These are phyloP conservation scores for Thumatha senex DNA, from an alignment of 2,888 invertebrate species.

Conservation along the genomic window DNA sequence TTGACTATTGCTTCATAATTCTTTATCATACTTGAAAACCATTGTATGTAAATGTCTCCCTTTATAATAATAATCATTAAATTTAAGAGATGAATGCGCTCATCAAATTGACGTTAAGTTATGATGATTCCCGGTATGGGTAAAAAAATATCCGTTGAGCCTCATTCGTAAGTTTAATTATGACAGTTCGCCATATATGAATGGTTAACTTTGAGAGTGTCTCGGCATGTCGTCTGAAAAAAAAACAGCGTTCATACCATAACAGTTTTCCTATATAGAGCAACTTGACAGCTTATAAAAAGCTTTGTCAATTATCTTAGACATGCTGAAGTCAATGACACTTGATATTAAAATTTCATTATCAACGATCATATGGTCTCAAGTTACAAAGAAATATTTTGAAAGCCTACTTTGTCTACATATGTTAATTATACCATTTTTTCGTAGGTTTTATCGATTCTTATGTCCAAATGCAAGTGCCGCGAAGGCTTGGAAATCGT, in stretches of 20 bases:
- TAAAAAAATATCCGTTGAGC: conserved; percentile 68
- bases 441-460: conserved; percentile 53
- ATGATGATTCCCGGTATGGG: conserved; percentile 68
- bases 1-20: conserved; percentile 4
- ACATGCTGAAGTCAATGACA: conserved; percentile 48
- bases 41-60: conserved; percentile 44
- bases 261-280: conserved; percentile 62
- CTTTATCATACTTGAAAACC: conserved; percentile 29
- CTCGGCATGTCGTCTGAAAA: conserved; percentile 55
- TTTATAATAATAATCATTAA: conserved; percentile 46
- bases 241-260: conserved; percentile 61
- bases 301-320: conserved; percentile 54
- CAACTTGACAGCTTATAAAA: conserved; percentile 64
- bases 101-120: conserved; percentile 70
- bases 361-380: not conserved
- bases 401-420: no score
- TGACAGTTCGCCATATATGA: conserved; percentile 80
- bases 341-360: conserved; percentile 32
- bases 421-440: conserved; percentile 8
- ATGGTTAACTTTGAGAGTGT: conserved; percentile 63
- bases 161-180: conserved; percentile 81
- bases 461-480: conserved; percentile 66
- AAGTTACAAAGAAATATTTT: not conserved
- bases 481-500: conserved; percentile 63
- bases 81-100: conserved; percentile 48